phyloP scores from a whole-genome alignment of 1,140 invertebrate species.

The Parapsyche elsis region DNA sequence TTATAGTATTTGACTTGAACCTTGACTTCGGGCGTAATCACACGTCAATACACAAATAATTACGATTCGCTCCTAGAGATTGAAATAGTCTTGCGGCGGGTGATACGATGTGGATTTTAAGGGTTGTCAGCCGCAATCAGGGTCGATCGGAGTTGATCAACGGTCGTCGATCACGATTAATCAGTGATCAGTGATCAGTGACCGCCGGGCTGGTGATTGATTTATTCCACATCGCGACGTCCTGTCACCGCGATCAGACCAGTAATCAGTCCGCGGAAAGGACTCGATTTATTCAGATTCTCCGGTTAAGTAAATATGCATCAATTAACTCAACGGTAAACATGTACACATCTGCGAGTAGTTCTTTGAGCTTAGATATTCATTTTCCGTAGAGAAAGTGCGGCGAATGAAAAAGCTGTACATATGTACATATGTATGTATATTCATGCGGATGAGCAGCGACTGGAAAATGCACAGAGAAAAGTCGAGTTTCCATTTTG shows the following conservation, averaged over 20 bases:
- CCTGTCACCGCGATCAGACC: neutral
- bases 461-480: neutral
- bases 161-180: constrained; percentile 6
- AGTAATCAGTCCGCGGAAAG: neutral
- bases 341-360: too few relatives aligned
- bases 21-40: constrained; percentile 5
- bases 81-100: neutral
- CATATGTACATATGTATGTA: neutral
- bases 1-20: constrained; percentile 40
- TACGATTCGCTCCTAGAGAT: neutral
- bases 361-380: too few relatives aligned
- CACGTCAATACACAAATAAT: constrained; percentile 14
- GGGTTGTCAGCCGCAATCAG: neutral
- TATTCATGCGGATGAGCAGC: constrained; percentile 7
- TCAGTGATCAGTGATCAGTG: constrained; percentile 10
- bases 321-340: neutral
- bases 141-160: constrained; percentile 4
- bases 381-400: too few relatives aligned
- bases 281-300: neutral
- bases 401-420: neutral
- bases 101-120: neutral
- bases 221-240: constrained; percentile 1
- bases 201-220: neutral
- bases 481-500: constrained; percentile 39
- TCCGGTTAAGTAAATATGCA: neutral